These are phyloP conservation scores for Eucera pruinosa DNA, from an alignment of 2,888 invertebrate genomes.

Conservation along the genomic window DNA sequence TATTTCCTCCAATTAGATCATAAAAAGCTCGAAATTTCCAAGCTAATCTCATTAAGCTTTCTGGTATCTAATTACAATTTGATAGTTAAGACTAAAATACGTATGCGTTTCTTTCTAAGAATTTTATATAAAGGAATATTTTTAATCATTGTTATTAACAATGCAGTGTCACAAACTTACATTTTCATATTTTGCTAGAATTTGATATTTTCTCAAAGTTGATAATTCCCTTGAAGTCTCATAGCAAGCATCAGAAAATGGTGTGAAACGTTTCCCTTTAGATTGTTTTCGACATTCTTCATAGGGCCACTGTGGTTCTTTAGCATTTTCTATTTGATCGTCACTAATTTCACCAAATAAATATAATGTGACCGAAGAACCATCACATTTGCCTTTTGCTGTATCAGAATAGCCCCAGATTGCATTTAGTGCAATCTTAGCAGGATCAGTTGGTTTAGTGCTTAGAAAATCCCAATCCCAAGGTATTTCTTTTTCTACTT, in stretches of 20 bases:
- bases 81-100: conserved; percentile 12
- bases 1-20: conserved; percentile 77
- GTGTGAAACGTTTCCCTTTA: conserved; percentile 70
- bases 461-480: conserved; percentile 81
- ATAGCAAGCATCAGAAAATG: conserved; percentile 81
- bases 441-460: conserved; percentile 74
- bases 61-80: conserved; percentile 73
- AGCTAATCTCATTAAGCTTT: conserved; percentile 68
- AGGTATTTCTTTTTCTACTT: conserved; percentile 75
- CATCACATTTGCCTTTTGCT: conserved; percentile 78
- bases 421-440: conserved; percentile 72
- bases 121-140: conserved; percentile 6
- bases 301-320: conserved; percentile 77
- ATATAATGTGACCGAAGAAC: conserved; percentile 76
- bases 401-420: conserved; percentile 77
- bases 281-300: conserved; percentile 74
- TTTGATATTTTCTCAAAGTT: conserved; percentile 78
- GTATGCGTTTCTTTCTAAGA: not conserved
- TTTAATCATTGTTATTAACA: not conserved
- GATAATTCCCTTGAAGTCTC: conserved; percentile 80
- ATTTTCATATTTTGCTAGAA: conserved; percentile 73
- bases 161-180: conserved; percentile 69
- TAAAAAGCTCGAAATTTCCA: conserved; percentile 76
- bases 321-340: conserved; percentile 74
- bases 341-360: conserved; percentile 77